Evolutionary conservation across 2,888 invertebrate species (phyloP).

Genomic region (Calameuta idolon): DNA sequence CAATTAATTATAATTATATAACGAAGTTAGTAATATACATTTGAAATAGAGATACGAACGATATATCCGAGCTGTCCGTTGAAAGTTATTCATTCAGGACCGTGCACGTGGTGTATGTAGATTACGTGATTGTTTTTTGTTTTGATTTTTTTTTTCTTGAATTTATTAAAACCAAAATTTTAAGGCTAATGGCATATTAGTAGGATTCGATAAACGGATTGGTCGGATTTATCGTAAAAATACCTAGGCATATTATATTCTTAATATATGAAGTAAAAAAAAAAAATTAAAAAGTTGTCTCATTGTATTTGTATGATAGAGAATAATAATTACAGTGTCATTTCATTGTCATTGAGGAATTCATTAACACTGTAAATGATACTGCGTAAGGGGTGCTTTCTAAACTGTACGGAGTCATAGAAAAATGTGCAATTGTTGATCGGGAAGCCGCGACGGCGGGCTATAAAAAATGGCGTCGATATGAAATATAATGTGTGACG

Average conservation of each 20-base stretch:
- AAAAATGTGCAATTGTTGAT: background rate
- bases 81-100: background rate
- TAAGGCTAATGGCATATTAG: background rate
- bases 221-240: conserved; percentile 37
- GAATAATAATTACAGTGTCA: conserved; percentile 49
- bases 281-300: conserved; percentile 45
- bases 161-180: background rate
- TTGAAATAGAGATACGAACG: conserved; percentile 31
- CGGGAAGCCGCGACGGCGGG: background rate
- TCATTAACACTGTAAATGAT: conserved; percentile 38
- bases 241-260: conserved; percentile 58
- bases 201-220: background rate
- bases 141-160: background rate
- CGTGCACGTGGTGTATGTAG: background rate
- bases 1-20: conserved; percentile 31
- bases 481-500: background rate
- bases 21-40: conserved; percentile 39
- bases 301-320: conserved; percentile 61
- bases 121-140: background rate
- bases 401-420: conserved; percentile 37
- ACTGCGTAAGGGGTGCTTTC: conserved; percentile 52
- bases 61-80: background rate
- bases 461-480: background rate
- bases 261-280: conserved; percentile 53
- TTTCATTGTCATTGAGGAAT: conserved; percentile 52